Evolutionary conservation across 2,888 invertebrate genomes (phyloP), one percentile per base, ranked within the genome.

Genomic region (Nudaria mundana): DNA sequence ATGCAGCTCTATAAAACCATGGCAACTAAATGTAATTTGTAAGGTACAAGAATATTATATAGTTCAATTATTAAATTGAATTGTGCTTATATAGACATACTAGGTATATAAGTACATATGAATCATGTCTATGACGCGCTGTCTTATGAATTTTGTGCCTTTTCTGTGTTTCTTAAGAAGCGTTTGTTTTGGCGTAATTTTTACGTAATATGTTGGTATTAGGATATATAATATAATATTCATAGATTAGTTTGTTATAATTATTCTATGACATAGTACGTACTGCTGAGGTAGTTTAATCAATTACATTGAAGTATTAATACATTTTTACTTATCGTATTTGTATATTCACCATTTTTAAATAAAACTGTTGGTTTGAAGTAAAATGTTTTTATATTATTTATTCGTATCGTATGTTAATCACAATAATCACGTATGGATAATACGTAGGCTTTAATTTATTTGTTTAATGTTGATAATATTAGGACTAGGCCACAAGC

Each of bases 141-240:
- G 72, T 86, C 87, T 87, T 87, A 87, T 87, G 87, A 87, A 85
- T 83, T 85, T 71, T 62, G 86, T 86, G 86, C 86, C 87, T 86
- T 85, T 81, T 72, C 68, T 58, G 68, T 75, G 81, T 80, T 80
- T 81, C 73, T 58, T 48, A 56, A 39, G 77, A 71, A 74, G 80
- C 78, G 55, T 63, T 81, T 75, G 71, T 75, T 77, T 80, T 72
- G 65, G 76, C 74, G 61, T 68, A 63, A 60, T 47, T 57, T 59
- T 57, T 53, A 61, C 48, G 59, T 63, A 58, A 58, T 62, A 53
- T 56, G 52, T 55, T 59, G 52, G 53, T 52, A 53, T 44, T 51
- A 7, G 49, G 40, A 45, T 46, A 56, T 45, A 41, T 33, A 29
- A 49, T 41, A 44, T 40, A 48, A 46, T 47, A 57, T 48, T 39